These are phyloP conservation scores for Drosophila kohkoa DNA, from an alignment of 1,140 invertebrate species.

Conservation along the genomic window DNA sequence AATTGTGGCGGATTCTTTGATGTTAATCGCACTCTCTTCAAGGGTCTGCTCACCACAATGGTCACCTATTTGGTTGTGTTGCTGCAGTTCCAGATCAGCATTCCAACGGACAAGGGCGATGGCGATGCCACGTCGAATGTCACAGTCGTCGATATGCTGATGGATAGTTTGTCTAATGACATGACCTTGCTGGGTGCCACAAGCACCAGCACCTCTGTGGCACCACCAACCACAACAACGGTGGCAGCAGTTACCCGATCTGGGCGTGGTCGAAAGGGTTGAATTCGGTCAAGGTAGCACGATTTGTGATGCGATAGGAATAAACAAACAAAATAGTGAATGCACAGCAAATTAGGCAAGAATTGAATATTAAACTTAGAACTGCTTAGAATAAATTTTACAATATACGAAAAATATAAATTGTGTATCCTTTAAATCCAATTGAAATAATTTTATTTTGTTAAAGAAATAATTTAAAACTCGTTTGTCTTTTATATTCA, in stretches of 20 bases:
- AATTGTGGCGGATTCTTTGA: conserved; percentile 89
- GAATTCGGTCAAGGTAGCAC: conserved; percentile 24
- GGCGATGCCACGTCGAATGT: conserved; percentile 48
- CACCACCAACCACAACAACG: conserved; percentile 25
- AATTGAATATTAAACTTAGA: conserved; percentile 9
- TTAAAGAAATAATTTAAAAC: no score
- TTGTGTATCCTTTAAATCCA: background rate
- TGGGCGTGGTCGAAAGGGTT: conserved; percentile 59
- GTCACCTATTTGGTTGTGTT: conserved; percentile 89
- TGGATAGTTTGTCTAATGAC: conserved; percentile 66
- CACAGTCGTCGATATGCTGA: conserved; percentile 65
- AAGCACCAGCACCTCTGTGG: conserved; percentile 13
- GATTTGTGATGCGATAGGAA: conserved; percentile 1
- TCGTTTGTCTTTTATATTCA: no score
- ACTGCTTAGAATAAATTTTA: conserved; percentile 21
- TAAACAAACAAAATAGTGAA: conserved; percentile 4
- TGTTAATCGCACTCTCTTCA: conserved; percentile 89
- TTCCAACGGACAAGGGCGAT: conserved; percentile 85
- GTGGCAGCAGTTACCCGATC: conserved; percentile 10
- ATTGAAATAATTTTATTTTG: no score
- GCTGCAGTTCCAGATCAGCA: conserved; percentile 90
- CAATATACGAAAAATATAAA: conserved; percentile 11
- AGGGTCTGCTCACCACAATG: conserved; percentile 89
- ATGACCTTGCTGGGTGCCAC: conserved; percentile 59
- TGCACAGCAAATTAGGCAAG: conserved; percentile 25